Percentiles rank a stretch among this genome's conserved stretches.
These are phyloP conservation scores for Drosophila gunungcola DNA, from an alignment of 1,140 invertebrate species.

Conservation along the genomic window DNA sequence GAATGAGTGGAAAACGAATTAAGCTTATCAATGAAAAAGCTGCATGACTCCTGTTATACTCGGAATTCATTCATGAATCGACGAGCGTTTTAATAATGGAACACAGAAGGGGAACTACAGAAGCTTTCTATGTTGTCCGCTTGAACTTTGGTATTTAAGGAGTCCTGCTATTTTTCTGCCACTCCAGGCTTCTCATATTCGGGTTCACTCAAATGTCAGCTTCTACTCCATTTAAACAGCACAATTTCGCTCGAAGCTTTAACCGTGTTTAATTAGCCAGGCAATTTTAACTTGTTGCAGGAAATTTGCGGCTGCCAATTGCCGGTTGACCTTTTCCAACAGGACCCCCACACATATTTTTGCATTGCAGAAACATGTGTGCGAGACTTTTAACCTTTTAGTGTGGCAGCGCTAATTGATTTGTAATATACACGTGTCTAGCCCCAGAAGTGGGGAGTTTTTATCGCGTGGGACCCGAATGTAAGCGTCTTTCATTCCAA, in stretches of 20 bases:
- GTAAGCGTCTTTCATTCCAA: slow-evolving; percentile 1
- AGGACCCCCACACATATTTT: slow-evolving; percentile 1
- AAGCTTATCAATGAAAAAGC: slow-evolving; percentile 71
- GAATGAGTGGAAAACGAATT: slow-evolving; percentile 55
- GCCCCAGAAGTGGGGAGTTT: background rate
- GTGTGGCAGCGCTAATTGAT: slow-evolving; percentile 54
- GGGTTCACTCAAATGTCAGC: slow-evolving; percentile 42
- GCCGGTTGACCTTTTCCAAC: slow-evolving; percentile 38
- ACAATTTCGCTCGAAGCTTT: slow-evolving; percentile 21
- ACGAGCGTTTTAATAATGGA: background rate
- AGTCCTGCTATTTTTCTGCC: background rate
- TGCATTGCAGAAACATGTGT: slow-evolving; percentile 3
- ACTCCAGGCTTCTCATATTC: background rate
- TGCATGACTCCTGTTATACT: slow-evolving; percentile 27
- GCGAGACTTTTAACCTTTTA: slow-evolving; percentile 28
- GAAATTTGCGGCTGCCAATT: slow-evolving; percentile 29
- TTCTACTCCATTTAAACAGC: slow-evolving; percentile 14
- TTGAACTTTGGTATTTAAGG: slow-evolving; percentile 64
- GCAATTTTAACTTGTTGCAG: slow-evolving; percentile 37
- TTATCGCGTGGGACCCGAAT: slow-evolving; percentile 1
- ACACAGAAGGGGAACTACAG: background rate
- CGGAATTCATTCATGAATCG: slow-evolving; percentile 47
- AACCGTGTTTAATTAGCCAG: slow-evolving; percentile 29
- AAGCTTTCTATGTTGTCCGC: slow-evolving; percentile 1
- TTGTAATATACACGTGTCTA: slow-evolving; percentile 37